Conservation (phyloP, 2,888 invertebrate genomes). For the Antheraea assamensis region DNA sequence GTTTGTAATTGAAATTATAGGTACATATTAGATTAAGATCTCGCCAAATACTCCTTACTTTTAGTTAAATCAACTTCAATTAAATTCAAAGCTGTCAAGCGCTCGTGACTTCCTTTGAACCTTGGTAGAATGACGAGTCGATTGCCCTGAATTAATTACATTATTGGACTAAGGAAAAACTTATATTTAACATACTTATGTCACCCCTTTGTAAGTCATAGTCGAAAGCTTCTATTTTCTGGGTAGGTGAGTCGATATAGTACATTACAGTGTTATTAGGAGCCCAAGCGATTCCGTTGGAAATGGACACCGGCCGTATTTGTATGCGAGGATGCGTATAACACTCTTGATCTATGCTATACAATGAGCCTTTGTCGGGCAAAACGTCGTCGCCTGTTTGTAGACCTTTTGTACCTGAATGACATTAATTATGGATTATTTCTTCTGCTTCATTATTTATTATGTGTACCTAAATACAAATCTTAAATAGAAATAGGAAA, state of each 20-base stretch:
- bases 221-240: slow-evolving; percentile 85
- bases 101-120: neutral
- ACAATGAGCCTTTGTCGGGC: slow-evolving; percentile 81
- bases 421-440: neutral
- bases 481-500: too few relatives aligned
- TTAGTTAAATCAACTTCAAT: neutral
- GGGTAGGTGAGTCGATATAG: slow-evolving; percentile 87
- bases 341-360: slow-evolving; percentile 67
- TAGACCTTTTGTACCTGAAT: slow-evolving; percentile 83
- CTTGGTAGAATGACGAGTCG: neutral
- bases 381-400: slow-evolving; percentile 75
- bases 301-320: slow-evolving; percentile 80
- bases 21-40: too few relatives aligned
- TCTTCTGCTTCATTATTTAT: too few relatives aligned
- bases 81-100: neutral
- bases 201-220: slow-evolving; percentile 75
- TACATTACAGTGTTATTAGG: slow-evolving; percentile 85
- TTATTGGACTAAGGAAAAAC: neutral
- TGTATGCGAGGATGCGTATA: slow-evolving; percentile 45
- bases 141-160: neutral
- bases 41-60: neutral
- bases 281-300: slow-evolving; percentile 90
- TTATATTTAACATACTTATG: slow-evolving; percentile 46
- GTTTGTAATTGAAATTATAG: too few relatives aligned
- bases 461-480: too few relatives aligned